phyloP scores from a whole-genome alignment of 2,888 invertebrate genomes.

The Caprella mutica region DNA sequence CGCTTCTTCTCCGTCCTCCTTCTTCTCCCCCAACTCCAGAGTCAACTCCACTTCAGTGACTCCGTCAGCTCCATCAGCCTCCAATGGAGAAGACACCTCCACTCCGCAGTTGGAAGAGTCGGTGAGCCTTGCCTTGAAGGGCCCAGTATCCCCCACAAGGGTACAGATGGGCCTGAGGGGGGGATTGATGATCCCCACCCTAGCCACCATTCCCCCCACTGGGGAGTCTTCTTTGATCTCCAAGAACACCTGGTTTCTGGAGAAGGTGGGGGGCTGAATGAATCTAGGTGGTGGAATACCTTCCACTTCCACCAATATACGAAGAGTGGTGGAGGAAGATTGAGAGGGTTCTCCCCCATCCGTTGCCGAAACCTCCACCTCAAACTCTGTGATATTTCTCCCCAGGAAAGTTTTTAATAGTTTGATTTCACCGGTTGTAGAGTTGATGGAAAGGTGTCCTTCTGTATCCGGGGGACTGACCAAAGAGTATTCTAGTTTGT shows the following conservation, averaged over 20 bases:
- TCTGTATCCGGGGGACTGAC: too few species aligned
- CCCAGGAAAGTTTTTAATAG: neutral
- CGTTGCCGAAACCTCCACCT: conserved; percentile 73
- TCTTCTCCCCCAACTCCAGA: conserved; percentile 55
- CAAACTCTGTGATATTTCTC: neutral
- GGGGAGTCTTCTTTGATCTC: conserved; percentile 67
- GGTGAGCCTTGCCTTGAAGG: neutral
- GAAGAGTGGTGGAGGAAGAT: conserved; percentile 51
- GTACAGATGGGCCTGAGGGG: neutral
- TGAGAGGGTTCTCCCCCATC: conserved; percentile 76
- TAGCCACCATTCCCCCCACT: conserved; percentile 55
- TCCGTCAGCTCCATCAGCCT: conserved; percentile 1
- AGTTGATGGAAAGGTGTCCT: neutral
- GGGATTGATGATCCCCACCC: conserved; percentile 57
- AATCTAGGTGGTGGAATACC: neutral
- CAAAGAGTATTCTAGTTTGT: too few species aligned
- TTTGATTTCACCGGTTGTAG: too few species aligned
- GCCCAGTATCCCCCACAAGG: neutral
- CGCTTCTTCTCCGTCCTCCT: neutral
- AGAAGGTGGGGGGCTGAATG: conserved; percentile 1
- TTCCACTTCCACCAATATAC: conserved; percentile 1
- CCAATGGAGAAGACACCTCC: neutral
- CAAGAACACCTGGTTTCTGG: conserved; percentile 46
- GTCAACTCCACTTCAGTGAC: conserved; percentile 44
- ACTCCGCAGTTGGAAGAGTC: neutral